Percentiles rank a stretch among this genome's conserved stretches.
These are phyloP conservation scores for Astyanax mexicanus DNA, from an alignment of 2,797 vertebrate genomes.

Conservation along the genomic window DNA sequence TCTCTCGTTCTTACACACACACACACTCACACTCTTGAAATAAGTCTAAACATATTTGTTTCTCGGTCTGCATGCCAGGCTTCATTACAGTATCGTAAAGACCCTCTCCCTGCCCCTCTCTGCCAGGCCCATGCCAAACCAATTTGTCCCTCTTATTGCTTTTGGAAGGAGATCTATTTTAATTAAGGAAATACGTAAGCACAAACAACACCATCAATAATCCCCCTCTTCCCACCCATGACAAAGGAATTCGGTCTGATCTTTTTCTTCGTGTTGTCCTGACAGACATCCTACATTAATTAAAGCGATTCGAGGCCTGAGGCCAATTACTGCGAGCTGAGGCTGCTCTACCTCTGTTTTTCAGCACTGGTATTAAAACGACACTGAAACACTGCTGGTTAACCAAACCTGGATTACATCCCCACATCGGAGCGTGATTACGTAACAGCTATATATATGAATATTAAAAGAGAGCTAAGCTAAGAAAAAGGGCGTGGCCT, in stretches of 20 bases:
- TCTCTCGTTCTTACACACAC: slow-evolving; percentile 39
- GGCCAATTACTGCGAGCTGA: slow-evolving; percentile 13
- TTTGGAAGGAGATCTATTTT: slow-evolving; percentile 78
- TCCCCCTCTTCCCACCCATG: slow-evolving; percentile 67
- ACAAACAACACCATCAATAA: slow-evolving; percentile 80
- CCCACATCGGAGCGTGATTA: neutral
- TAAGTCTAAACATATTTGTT: slow-evolving; percentile 72
- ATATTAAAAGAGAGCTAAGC: too few species aligned
- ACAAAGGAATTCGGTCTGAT: slow-evolving; percentile 74
- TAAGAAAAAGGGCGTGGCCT: too few species aligned
- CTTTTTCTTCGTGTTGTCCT: slow-evolving; percentile 60
- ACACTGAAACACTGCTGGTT: neutral
- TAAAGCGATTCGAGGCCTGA: slow-evolving; percentile 55
- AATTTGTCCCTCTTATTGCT: slow-evolving; percentile 79
- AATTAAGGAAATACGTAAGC: slow-evolving; percentile 76
- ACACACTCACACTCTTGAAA: slow-evolving; percentile 47
- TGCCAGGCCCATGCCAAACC: slow-evolving; percentile 72
- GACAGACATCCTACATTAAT: slow-evolving; percentile 59
- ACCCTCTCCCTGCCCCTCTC: slow-evolving; percentile 69
- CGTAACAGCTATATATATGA: too few species aligned
- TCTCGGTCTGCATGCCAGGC: slow-evolving; percentile 7
- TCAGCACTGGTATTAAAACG: neutral
- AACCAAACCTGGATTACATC: neutral
- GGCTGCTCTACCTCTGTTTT: neutral
- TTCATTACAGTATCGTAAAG: slow-evolving; percentile 54